Conservation (phyloP, 2,888 invertebrate genomes). For the Drosophila emarginata region DNA sequence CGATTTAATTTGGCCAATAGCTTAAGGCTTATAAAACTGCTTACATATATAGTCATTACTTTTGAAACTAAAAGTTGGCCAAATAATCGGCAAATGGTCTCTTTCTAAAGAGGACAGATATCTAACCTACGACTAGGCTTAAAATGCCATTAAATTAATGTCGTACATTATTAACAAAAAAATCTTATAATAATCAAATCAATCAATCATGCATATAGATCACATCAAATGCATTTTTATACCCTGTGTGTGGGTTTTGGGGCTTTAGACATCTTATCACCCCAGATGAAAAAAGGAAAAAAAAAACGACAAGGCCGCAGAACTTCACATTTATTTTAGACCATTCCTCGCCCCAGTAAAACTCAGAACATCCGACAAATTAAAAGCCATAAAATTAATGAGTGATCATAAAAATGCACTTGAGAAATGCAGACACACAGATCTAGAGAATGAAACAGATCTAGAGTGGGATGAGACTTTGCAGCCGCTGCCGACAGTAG, state of each 20-base stretch:
- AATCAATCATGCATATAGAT: constrained; percentile 3
- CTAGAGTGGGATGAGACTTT: constrained; percentile 32
- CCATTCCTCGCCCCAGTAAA: constrained; percentile 44
- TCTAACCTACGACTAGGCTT: not conserved
- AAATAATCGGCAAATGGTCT: not conserved
- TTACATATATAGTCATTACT: too few relatives aligned
- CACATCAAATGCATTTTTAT: not conserved
- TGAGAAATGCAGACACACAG: constrained; percentile 35
- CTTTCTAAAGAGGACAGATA: not conserved
- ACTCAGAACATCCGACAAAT: constrained; percentile 62
- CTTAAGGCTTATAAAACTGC: too few relatives aligned
- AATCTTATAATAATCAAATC: not conserved
- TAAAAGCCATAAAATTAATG: constrained; percentile 75
- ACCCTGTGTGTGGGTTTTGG: constrained; percentile 10
- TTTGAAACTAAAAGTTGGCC: not conserved
- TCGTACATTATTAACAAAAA: not conserved
- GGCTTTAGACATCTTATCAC: constrained; percentile 7
- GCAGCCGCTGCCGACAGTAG: constrained; percentile 35
- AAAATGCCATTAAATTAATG: not conserved
- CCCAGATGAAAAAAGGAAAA: constrained; percentile 24
- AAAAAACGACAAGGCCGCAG: constrained; percentile 7
- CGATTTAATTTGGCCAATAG: not conserved
- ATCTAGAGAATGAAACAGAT: not conserved
- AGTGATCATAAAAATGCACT: constrained; percentile 70
- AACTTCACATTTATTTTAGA: constrained; percentile 21